phyloP scores from a whole-genome alignment of 2,888 invertebrate genomes.

The Metopia argyrocephala region DNA sequence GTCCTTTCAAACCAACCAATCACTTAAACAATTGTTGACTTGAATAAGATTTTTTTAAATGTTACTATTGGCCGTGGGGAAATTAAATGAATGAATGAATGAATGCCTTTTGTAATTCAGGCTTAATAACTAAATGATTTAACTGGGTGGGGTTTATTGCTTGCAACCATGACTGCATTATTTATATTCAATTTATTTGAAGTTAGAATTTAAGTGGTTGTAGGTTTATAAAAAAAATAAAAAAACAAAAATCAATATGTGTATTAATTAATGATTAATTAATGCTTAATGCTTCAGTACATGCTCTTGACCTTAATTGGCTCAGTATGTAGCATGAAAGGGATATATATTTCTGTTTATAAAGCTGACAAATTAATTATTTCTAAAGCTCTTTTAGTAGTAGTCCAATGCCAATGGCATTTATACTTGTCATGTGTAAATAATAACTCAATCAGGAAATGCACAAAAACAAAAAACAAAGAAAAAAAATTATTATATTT shows the following conservation, averaged over 20 bases:
- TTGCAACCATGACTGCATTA: no score
- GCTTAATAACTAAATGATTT: no score
- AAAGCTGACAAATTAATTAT: not conserved
- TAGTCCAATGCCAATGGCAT: not conserved
- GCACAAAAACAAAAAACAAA: no score
- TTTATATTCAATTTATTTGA: constrained; percentile 30
- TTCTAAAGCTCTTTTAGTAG: no score
- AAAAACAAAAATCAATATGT: no score
- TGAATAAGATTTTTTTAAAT: constrained; percentile 54
- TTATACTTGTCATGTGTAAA: not conserved
- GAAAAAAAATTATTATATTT: not conserved
- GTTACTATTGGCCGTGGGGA: no score
- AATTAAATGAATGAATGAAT: no score
- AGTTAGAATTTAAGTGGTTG: no score
- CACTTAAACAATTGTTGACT: not conserved
- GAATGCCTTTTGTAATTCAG: no score
- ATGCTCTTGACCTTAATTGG: constrained; percentile 38
- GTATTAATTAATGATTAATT: constrained; percentile 60
- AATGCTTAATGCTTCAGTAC: constrained; percentile 33
- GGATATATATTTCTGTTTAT: not conserved
- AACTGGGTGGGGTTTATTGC: no score
- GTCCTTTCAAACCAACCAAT: not conserved
- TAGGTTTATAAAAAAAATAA: no score
- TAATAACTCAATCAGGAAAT: not conserved
- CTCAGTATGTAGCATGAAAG: not conserved